Evolutionary conservation across 2,113 vertebrate genomes (phyloP), one percentile per base, ranked within the genome.

Genomic region (Coptodon bakossiorum): DNA sequence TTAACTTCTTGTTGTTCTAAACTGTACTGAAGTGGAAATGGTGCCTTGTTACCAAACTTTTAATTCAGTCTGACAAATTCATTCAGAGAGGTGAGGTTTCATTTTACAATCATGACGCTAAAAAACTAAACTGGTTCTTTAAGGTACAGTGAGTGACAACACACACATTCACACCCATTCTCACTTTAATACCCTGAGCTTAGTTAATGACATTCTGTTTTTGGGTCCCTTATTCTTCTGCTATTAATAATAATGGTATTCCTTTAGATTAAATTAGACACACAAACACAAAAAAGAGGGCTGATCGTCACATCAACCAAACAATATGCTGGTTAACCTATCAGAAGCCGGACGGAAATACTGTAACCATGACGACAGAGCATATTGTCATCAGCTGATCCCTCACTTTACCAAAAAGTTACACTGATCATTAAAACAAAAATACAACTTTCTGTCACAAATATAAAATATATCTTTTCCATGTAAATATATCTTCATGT

Each of bases 401-500:
- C 79, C 83, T 89, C 85, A 59, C 19, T 88, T 92, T 89, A 84
- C 88, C 29, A 90, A 90, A 86, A 88, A 22, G 6, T 5, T 12
- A 24, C 14, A 31, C 40, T 52, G 45, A 52, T 78, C 5, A 9
- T 86, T 82, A 86, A 88, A 88, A 88, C 66, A 90, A 92, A 90
- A 91, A 93, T 91, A 90, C 6, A 5, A 85, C 63, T 34, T 84
- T 90, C 68, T 86, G 82, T 85, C 68, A 71, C 84, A 84, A 85
- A 92, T 93, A 93, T 92, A 94, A 94, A 95, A 93, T 85, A 31
- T 48, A n/a, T 83, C 9, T 83, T 63, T 83, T 78, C 27, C 61
- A 66, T 89, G 91, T 91, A 92, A 94, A 95, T 94, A 95, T 57
- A 91, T 91, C 19, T 78, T 90, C 53, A 43, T 63, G 19, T 14